Conservation (phyloP, 2,797 vertebrate species). For the Pseudochromis fuscus region DNA sequence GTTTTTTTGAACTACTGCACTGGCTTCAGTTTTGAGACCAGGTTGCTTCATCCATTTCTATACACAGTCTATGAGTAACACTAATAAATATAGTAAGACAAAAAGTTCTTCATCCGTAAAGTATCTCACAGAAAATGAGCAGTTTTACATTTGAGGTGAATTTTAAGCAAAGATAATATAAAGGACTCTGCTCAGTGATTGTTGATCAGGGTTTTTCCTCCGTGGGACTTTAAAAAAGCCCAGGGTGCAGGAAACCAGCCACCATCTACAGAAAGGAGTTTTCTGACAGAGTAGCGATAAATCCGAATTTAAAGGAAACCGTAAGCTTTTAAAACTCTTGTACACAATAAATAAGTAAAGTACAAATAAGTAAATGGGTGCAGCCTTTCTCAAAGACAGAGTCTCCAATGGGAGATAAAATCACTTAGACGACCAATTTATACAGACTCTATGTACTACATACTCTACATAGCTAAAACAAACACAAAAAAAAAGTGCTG, state of each 20-base stretch:
- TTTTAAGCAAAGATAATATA: not conserved
- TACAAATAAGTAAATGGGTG: not conserved
- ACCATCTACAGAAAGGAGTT: not conserved
- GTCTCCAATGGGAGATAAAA: too few species aligned
- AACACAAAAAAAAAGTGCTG: not conserved
- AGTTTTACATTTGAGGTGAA: not conserved
- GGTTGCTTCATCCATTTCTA: too few species aligned
- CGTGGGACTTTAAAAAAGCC: constrained; percentile 8
- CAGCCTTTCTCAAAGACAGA: not conserved
- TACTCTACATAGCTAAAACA: not conserved
- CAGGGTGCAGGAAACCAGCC: constrained; percentile 30
- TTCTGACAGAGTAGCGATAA: not conserved
- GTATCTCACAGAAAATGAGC: constrained; percentile 13
- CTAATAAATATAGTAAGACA: not conserved
- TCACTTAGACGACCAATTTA: not conserved
- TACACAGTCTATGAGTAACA: too few species aligned
- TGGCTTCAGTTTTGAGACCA: too few species aligned
- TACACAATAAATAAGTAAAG: fast-evolving
- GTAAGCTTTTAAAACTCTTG: not conserved
- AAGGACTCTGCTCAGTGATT: constrained; percentile 14
- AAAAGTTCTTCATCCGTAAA: not conserved
- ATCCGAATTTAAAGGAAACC: not conserved
- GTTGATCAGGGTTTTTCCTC: constrained; percentile 15
- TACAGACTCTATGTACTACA: not conserved
- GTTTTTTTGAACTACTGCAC: too few species aligned